Evolutionary conservation across 2,888 invertebrate genomes (phyloP), one percentile per base, ranked within the genome.

Genomic region (Drosophila suboccidentalis): DNA sequence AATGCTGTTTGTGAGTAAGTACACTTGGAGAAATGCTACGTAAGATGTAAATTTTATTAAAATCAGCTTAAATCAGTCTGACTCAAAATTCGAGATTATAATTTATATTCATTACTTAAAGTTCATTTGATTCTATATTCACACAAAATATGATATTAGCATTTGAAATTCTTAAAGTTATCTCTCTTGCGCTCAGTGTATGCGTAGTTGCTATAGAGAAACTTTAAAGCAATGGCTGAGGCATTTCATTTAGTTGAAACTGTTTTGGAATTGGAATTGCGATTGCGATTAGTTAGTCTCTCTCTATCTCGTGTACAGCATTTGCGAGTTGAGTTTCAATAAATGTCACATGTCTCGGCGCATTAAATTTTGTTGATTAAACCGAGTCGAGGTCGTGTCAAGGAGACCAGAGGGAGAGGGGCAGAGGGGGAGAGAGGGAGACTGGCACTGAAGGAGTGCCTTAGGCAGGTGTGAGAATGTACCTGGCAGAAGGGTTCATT

Each of bases 341-440:
- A 84, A 88, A 88, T 84, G 87, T 86, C 89, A 75, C 80, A 84
- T 87, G 81, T 84, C 78, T 57, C 46, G 47, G 63, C 32, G 68
- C 72, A 72, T 71, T 80, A 72, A 77, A 88, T 68, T 70, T 78
- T 68, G 87, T 82, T 84, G 88, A 84, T 88, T 84, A 84, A 84
- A 80, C 72, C 71, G 59, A 78, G 85, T 43, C 57, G 59, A 57
- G 64, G 59, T 43, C 51, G 57, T 39, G 66, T 47, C 39, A 55
- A 50, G 66, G 71, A 26, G 50, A 13, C 13, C 13, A 43, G 13
- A n/a, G 11, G 15, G 11, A 43, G 39, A 22, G 44, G 10, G 39
- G n/a, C n/a, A 26, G 47, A 4, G 19, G 15, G 4, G 0, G 11
- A 34, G 22, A 22, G 29, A 10, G 22, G 29, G 13, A 9, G 39